Conservation (phyloP, 2,797 vertebrate species). For the Chiropotes sagulatus region DNA sequence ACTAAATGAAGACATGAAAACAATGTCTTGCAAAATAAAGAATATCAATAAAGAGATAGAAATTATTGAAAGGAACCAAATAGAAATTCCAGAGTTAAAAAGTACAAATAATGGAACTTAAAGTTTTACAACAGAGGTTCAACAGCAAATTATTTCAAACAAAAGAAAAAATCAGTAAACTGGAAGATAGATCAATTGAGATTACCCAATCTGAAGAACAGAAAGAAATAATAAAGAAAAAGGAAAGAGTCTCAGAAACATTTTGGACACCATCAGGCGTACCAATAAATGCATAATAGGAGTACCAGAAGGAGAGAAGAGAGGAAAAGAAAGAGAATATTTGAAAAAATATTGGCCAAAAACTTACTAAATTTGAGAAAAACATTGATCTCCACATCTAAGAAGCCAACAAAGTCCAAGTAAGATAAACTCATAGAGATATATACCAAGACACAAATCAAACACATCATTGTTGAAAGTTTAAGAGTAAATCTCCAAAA, state of each 20-base stretch:
- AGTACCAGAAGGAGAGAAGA: background rate
- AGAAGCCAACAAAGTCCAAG: background rate
- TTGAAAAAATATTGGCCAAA: background rate
- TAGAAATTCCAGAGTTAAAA: background rate
- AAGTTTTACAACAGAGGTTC: background rate
- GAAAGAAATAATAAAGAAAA: slow-evolving; percentile 23
- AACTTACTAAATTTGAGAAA: background rate
- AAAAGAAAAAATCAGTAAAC: background rate
- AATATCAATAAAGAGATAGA: background rate
- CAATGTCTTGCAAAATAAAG: background rate
- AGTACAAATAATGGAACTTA: background rate
- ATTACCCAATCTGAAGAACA: background rate
- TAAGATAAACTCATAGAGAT: background rate
- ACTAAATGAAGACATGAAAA: background rate
- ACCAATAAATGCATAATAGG: background rate
- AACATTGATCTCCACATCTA: background rate
- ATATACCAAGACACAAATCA: background rate
- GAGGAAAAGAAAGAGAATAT: background rate
- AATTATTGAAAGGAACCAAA: background rate
- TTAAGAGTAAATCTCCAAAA: background rate
- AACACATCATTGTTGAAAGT: background rate
- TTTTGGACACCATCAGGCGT: background rate
- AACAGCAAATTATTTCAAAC: background rate
- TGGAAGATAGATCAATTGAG: background rate
- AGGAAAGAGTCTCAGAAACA: background rate